Conservation (phyloP, 2,113 vertebrate genomes). For the Notarius quadriscutis region DNA sequence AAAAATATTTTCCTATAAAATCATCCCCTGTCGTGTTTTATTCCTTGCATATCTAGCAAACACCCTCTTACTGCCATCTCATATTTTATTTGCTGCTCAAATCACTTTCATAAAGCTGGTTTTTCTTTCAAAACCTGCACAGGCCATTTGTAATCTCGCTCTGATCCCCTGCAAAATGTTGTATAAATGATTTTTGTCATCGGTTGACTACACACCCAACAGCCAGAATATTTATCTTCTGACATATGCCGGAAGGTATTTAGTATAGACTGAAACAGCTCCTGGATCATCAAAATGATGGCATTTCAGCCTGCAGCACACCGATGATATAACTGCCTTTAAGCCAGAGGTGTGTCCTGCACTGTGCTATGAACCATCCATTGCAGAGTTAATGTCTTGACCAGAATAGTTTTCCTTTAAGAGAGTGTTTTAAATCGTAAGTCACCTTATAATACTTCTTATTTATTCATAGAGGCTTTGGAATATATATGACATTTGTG, state of each 20-base stretch:
- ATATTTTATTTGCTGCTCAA: neutral
- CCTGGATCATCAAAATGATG: neutral
- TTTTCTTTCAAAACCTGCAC: neutral
- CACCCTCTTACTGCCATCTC: neutral
- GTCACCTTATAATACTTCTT: neutral
- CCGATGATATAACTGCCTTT: conserved; percentile 2
- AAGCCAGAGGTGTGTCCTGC: neutral
- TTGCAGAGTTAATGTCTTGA: neutral
- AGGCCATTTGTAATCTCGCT: neutral
- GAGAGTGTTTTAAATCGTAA: neutral
- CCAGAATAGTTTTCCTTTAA: neutral
- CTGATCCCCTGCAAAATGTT: neutral
- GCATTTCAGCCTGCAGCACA: neutral
- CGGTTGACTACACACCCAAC: neutral
- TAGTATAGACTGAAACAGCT: neutral
- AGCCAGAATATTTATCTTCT: neutral
- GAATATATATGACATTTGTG: neutral
- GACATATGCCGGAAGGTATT: neutral
- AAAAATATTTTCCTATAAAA: neutral
- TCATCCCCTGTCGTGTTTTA: neutral
- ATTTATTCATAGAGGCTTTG: neutral
- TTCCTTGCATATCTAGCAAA: neutral
- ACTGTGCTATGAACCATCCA: neutral
- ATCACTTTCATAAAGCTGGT: neutral
- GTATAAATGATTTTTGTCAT: neutral